A percentile compares a stretch with the other conserved stretches of the same genome.
These are phyloP conservation scores for Drosophila borborema DNA, from an alignment of 2,888 invertebrate genomes.

Conservation along the genomic window DNA sequence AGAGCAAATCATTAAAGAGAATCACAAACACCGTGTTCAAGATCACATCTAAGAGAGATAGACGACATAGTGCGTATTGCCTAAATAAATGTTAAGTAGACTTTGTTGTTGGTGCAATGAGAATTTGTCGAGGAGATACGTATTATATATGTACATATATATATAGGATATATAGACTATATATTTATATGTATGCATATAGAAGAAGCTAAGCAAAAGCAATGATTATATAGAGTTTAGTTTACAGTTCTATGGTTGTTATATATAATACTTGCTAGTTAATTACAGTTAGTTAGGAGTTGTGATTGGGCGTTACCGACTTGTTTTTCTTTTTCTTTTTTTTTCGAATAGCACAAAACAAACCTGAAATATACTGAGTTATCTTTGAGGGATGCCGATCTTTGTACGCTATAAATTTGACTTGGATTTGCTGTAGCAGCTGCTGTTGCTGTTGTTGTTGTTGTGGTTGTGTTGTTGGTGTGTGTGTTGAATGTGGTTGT, in stretches of 20 bases:
- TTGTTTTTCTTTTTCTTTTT: background rate
- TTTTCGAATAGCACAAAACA: constrained; percentile 76
- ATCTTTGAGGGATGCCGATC: constrained; percentile 88
- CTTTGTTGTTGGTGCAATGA: constrained; percentile 56
- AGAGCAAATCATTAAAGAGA: constrained; percentile 37
- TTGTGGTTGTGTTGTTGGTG: constrained; percentile 64
- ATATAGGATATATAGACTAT: constrained; percentile 15
- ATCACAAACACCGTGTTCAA: constrained; percentile 3
- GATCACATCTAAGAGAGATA: constrained; percentile 42
- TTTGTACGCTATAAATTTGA: constrained; percentile 86
- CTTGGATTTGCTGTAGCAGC: constrained; percentile 84
- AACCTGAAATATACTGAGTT: constrained; percentile 85
- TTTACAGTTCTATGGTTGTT: constrained; percentile 37
- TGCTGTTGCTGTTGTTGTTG: constrained; percentile 55
- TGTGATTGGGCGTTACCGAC: constrained; percentile 17
- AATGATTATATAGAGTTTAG: constrained; percentile 43
- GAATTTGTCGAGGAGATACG: constrained; percentile 34
- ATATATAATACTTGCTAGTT: constrained; percentile 46
- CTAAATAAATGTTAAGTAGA: constrained; percentile 50
- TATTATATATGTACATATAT: background rate
- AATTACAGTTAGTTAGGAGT: constrained; percentile 44
- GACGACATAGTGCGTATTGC: constrained; percentile 64
- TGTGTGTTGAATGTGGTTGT: constrained; percentile 55
- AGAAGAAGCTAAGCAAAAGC: constrained; percentile 77
- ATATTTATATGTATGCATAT: constrained; percentile 23